Conservation (phyloP, 30 jellyfish, hydroid and myxozoan species). For the Aurelia sp. region DNA sequence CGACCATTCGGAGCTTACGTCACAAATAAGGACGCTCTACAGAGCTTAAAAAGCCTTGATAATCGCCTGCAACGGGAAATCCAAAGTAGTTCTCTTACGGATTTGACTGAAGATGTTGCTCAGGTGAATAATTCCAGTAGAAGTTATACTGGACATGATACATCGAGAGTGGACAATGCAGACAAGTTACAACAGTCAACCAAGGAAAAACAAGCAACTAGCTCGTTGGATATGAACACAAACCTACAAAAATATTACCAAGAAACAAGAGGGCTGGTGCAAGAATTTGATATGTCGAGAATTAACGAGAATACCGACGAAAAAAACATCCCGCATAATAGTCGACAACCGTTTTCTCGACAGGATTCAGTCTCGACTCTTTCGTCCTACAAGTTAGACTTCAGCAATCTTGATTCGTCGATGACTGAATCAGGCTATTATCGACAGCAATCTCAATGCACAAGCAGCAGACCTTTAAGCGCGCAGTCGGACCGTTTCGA, state of each 20-base stretch:
- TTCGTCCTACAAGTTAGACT: constrained; percentile 34
- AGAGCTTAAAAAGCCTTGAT: constrained; percentile 81
- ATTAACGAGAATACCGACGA: constrained; percentile 9
- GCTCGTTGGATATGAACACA: not conserved
- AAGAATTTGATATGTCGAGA: constrained; percentile 33
- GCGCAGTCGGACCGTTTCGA: constrained; percentile 30
- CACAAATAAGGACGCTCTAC: constrained; percentile 81
- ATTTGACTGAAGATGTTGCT: not conserved
- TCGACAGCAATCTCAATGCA: not conserved
- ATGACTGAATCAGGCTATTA: not conserved
- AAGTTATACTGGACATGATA: not conserved
- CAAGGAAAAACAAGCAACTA: not conserved
- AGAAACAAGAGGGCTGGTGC: not conserved
- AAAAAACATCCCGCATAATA: not conserved
- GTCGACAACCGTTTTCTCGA: constrained; percentile 10
- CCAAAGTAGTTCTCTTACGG: constrained; percentile 14
- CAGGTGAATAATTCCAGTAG: not conserved
- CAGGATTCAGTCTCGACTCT: constrained; percentile 34
- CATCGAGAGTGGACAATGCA: not conserved
- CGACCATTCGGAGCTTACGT: constrained; percentile 62
- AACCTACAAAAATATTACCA: not conserved
- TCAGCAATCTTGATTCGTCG: constrained; percentile 43
- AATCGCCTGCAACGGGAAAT: constrained; percentile 55
- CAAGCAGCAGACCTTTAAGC: constrained; percentile 27
- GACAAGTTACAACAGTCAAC: not conserved